Conservation (phyloP, 2,113 vertebrate genomes). For the Alexandromys fortis region DNA sequence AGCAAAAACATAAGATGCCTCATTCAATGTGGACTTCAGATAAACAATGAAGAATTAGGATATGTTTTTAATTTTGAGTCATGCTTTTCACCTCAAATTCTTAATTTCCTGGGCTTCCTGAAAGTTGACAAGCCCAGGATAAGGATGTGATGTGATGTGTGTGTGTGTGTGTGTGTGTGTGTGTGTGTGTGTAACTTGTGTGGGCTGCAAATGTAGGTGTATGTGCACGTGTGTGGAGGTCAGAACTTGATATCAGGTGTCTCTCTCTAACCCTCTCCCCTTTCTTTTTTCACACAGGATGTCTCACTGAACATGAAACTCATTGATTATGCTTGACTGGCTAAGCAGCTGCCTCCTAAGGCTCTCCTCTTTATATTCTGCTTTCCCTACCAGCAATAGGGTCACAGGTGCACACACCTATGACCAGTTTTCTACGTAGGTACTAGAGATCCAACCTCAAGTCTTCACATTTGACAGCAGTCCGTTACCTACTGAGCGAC, state of each 20-base stretch:
- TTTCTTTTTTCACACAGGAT: neutral
- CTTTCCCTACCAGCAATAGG: no score
- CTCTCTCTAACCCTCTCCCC: neutral
- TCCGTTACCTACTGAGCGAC: neutral
- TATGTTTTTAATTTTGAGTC: neutral
- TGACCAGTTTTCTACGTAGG: neutral
- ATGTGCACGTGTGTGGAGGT: neutral
- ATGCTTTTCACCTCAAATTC: neutral
- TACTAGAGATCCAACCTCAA: neutral
- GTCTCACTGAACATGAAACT: neutral
- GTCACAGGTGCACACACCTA: no score
- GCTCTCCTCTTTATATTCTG: neutral
- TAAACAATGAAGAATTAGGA: neutral
- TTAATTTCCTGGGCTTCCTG: neutral
- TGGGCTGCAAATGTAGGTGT: neutral
- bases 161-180: no score
- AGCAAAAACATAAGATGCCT: neutral
- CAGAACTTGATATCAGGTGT: neutral
- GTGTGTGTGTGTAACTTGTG: no score
- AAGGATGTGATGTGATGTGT: fast-evolving
- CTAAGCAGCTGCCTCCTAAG: neutral
- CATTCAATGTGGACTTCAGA: neutral
- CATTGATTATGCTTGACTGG: neutral
- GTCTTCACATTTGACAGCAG: neutral
- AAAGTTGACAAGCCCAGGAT: neutral